phyloP scores from a whole-genome alignment of 2,888 invertebrate genomes.

The Stenolophus ochropezus region DNA sequence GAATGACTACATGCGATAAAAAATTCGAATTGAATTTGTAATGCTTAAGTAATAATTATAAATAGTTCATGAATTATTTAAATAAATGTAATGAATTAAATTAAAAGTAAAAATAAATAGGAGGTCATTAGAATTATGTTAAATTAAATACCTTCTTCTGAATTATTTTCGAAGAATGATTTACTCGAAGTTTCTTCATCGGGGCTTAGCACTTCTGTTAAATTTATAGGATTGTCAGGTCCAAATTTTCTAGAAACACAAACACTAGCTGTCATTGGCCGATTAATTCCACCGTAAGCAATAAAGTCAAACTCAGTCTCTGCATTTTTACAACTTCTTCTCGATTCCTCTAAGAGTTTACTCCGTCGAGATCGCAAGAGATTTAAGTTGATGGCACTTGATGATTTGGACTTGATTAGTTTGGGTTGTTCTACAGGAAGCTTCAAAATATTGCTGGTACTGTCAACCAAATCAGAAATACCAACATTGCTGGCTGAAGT shows the following conservation, averaged over 20 bases:
- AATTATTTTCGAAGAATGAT: slow-evolving; percentile 1
- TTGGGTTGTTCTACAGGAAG: slow-evolving; percentile 66
- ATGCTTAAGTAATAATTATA: neutral
- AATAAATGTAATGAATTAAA: neutral
- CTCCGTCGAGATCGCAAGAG: slow-evolving; percentile 69
- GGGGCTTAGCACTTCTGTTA: slow-evolving; percentile 2
- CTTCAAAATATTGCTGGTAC: slow-evolving; percentile 57
- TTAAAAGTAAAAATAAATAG: neutral
- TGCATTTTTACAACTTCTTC: slow-evolving; percentile 68
- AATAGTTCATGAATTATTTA: neutral
- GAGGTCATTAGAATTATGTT: slow-evolving; percentile 19
- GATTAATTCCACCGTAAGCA: slow-evolving; percentile 67
- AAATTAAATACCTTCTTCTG: slow-evolving; percentile 15
- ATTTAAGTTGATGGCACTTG: slow-evolving; percentile 72
- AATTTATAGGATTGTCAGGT: slow-evolving; percentile 56
- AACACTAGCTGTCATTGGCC: slow-evolving; percentile 27
- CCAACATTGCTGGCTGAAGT: slow-evolving; percentile 66
- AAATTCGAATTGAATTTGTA: neutral
- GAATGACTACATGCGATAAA: neutral
- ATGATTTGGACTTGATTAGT: slow-evolving; percentile 72
- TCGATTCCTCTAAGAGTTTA: slow-evolving; percentile 69
- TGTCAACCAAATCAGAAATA: slow-evolving; percentile 64
- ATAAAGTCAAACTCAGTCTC: slow-evolving; percentile 72
- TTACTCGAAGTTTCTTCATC: slow-evolving; percentile 10
- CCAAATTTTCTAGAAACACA: slow-evolving; percentile 66